Base-by-base conservation (phyloP, 2,797 vertebrate species). In the Chelon auratus region DNA sequence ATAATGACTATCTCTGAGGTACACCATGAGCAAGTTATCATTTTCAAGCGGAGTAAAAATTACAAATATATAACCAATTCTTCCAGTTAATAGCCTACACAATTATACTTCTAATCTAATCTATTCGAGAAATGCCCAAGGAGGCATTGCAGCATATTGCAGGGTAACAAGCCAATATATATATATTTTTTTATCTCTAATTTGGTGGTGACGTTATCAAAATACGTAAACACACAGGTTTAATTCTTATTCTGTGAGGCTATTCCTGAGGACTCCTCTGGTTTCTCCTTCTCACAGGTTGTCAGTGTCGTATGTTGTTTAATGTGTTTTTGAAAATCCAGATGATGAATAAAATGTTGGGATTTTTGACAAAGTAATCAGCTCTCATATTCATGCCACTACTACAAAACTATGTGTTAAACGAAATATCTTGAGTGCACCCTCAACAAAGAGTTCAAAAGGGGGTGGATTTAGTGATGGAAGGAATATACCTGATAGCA, bases 141-240 rank as follows among this genome's bases (percentile, higher is more conserved):
- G 33, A 47, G n/a, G 26, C n/a, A 69, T 62, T 14, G 47, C 54
- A 62, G 59, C 53, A 72, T 54, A 59, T 54, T 1, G 1, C 51
- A 62, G 37, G 43, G 17, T 22, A 26, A 20, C 40, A 61, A 43
- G 24, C 17, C 14, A 37, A 64, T 53, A 33, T 33, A 3, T 33
- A 33, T 1, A 33, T 33, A 33, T 33, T 62, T 62, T 62, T 72
- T 17, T 42, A 67, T 50, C 53, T 42, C 37, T 56, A 1, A 62
- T 70, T 75, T 45, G 37, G 26, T 47, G 3, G 24, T 22, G 45
- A 65, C 71, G 51, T 61, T 61, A 65, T 65, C 20, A 52, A 55
- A 66, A 61, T 75, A 47, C 62, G 52, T 45, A 58, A 70, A 66
- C 62, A 62, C 57, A 18, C 37, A 18, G 54, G 17, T 56, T 56